Conservation (phyloP, 2,888 invertebrate genomes). For the Gortyna flavago region DNA sequence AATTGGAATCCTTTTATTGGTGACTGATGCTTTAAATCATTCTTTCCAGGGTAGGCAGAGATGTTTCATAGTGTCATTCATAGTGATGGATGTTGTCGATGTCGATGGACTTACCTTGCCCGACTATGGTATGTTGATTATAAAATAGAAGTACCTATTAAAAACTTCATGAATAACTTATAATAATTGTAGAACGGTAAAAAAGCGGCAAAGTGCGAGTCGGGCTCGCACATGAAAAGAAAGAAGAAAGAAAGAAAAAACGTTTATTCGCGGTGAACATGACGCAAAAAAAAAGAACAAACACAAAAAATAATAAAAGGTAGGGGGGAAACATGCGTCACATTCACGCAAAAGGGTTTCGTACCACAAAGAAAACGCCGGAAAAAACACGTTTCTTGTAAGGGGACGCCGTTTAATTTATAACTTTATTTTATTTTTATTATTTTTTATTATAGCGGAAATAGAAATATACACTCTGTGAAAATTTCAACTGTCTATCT, state of each 20-base stretch:
- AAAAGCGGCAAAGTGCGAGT: not conserved
- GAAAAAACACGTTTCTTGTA: not conserved
- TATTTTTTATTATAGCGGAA: too few species aligned
- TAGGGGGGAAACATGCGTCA: too few species aligned
- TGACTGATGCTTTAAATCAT: slow-evolving; percentile 45
- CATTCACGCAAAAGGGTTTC: too few species aligned
- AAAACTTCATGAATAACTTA: slow-evolving; percentile 2
- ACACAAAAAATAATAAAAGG: too few species aligned
- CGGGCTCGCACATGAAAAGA: not conserved
- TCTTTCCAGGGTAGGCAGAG: slow-evolving; percentile 16
- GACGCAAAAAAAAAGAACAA: too few species aligned
- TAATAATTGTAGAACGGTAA: not conserved
- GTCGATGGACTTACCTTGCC: not conserved
- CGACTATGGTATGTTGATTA: slow-evolving; percentile 37
- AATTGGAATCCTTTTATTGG: slow-evolving; percentile 49
- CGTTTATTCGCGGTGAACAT: too few species aligned
- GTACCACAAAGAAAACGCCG: not conserved
- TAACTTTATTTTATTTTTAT: too few species aligned
- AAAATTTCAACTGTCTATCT: not conserved
- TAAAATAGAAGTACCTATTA: slow-evolving; percentile 14
- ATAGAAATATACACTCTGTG: not conserved
- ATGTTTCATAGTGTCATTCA: slow-evolving; percentile 38
- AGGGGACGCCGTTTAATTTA: too few species aligned
- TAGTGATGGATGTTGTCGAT: slow-evolving; percentile 42
- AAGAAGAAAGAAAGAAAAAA: too few species aligned